These are phyloP conservation scores for Ciona savignyi DNA, from an alignment of 23 tunicate species.

Conservation along the genomic window DNA sequence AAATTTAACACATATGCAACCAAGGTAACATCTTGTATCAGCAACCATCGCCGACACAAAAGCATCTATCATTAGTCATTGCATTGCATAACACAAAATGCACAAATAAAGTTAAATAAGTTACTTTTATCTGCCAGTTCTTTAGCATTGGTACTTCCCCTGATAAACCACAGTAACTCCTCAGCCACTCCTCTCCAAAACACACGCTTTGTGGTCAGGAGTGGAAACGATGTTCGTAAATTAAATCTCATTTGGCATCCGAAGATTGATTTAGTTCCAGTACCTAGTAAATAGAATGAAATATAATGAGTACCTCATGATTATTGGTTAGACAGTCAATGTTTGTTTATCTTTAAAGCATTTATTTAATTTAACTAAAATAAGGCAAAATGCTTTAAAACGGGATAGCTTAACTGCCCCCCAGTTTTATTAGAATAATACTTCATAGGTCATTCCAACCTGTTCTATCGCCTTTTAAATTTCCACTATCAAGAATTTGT, in stretches of 20 bases:
- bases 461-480: slow-evolving; percentile 72
- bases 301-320: too few relatives aligned
- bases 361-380: too few relatives aligned
- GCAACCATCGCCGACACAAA: neutral
- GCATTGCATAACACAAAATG: too few relatives aligned
- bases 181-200: slow-evolving; percentile 91
- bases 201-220: slow-evolving; percentile 87
- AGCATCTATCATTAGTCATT: too few relatives aligned
- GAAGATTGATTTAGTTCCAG: slow-evolving; percentile 90
- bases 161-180: slow-evolving; percentile 93
- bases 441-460: too few relatives aligned
- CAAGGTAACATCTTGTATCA: neutral
- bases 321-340: too few relatives aligned
- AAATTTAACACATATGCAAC: neutral
- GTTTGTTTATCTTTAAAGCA: too few relatives aligned
- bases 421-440: too few relatives aligned
- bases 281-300: slow-evolving; percentile 31
- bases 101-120: neutral
- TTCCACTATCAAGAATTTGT: slow-evolving; percentile 55
- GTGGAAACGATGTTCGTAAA: slow-evolving; percentile 67
- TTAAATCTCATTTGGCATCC: slow-evolving; percentile 97
- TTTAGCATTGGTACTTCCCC: slow-evolving; percentile 91
- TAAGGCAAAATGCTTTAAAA: too few relatives aligned
- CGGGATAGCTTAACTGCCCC: too few relatives aligned
- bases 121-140: slow-evolving; percentile 70